A percentile compares a stretch with the other conserved stretches of the same genome.
phyloP scores from a whole-genome alignment of 2,797 vertebrate species.

The Tangara arthus region DNA sequence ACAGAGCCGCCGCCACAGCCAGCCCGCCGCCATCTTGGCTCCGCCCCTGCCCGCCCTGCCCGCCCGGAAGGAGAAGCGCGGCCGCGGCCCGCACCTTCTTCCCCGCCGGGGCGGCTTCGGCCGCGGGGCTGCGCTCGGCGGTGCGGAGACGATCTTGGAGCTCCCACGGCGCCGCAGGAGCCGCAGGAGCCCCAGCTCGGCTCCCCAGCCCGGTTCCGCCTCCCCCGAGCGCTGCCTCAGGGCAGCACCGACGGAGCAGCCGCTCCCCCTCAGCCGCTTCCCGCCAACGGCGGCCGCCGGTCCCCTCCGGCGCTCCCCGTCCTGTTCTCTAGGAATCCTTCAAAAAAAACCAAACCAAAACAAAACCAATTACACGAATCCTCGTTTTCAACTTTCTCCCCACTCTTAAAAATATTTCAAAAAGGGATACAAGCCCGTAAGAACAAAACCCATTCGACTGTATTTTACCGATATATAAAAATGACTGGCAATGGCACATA shows the following conservation, averaged over 20 bases:
- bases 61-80: background rate
- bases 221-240: background rate
- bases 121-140: rapidly evolving
- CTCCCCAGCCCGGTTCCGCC: background rate
- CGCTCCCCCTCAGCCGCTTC: background rate
- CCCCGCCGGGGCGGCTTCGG: rapidly evolving
- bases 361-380: background rate
- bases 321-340: background rate
- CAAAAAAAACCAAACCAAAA: background rate
- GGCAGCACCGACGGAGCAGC: background rate
- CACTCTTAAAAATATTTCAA: background rate
- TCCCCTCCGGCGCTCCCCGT: background rate
- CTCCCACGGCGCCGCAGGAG: rapidly evolving
- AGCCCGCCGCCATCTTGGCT: slow-evolving; percentile 24
- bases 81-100: rapidly evolving
- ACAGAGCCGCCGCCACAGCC: background rate
- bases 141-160: rapidly evolving
- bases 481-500: slow-evolving; percentile 48
- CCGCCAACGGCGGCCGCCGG: rapidly evolving
- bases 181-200: rapidly evolving
- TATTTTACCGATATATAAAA: slow-evolving; percentile 68
- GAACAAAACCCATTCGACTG: slow-evolving; percentile 54
- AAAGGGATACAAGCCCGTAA: slow-evolving; percentile 29
- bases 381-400: background rate
- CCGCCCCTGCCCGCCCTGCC: background rate